Percentiles rank a stretch among this genome's conserved stretches.
These are phyloP conservation scores for Glaucidium brasilianum DNA, from an alignment of 2,113 vertebrate genomes.

Conservation along the genomic window DNA sequence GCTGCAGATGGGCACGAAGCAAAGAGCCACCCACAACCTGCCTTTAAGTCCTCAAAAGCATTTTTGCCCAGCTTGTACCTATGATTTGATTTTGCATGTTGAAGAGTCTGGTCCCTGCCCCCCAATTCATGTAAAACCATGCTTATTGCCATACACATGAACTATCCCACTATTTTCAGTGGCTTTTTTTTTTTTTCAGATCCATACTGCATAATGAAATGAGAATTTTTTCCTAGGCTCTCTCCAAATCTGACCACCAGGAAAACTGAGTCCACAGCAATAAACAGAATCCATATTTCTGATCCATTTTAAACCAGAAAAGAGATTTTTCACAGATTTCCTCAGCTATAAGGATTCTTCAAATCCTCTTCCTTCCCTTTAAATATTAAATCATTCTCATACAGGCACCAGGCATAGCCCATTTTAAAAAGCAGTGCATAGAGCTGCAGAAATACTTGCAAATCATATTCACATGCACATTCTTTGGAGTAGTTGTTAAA, in stretches of 20 bases:
- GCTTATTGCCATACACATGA: not conserved
- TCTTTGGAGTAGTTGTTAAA: not conserved
- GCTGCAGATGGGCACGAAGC: not conserved
- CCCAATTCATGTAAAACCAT: not conserved
- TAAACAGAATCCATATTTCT: not conserved
- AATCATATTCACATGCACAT: conserved; percentile 1
- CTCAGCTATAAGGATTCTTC: not conserved
- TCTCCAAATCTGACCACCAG: not conserved
- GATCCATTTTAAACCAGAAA: conserved; percentile 18
- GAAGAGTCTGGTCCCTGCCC: not conserved
- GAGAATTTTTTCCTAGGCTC: not conserved
- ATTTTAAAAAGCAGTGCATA: not conserved
- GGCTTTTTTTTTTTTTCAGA: not conserved
- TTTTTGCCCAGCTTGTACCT: not conserved
- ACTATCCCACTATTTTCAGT: not conserved
- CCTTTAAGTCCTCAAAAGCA: not conserved
- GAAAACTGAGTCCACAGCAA: not conserved
- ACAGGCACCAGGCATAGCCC: not conserved
- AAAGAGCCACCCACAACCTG: not conserved
- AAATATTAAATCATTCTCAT: conserved; percentile 22
- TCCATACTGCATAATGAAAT: not conserved
- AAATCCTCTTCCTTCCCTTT: not conserved
- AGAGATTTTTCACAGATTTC: not conserved
- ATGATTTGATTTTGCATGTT: not conserved
- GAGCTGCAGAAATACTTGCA: not conserved